Evolutionary conservation across 2,113 vertebrate genomes (phyloP), one percentile per base, ranked within the genome.

Genomic region (Sakesphorus luctuosus): DNA sequence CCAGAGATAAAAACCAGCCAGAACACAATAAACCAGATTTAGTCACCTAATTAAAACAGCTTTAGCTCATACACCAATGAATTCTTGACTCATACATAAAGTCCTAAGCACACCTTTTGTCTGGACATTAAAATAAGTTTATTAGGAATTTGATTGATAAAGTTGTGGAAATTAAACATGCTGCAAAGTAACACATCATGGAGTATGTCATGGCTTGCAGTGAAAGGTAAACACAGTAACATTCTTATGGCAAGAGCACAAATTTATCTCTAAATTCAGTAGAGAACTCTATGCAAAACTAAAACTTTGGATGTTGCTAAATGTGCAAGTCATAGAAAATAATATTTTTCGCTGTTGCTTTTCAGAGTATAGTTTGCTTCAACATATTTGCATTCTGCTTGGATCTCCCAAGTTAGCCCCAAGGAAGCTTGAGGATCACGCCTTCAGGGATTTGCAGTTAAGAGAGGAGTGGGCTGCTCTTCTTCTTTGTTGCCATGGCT

Each of bases 301-400:
- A 36, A 38, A 91, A 50, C 29, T 72, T 84, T 71, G 17, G 10
- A 43, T 78, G 16, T 35, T 81, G 29, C 6, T 74, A 58, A 79
- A 83, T 0, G 2, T 3, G 2, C 25, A 68, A 82, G 16, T 36
- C 43, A 67, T 6, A 36, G 26, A 66, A 95, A 92, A 66, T 23
- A 3, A 38, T 80, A 12, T 43, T 35, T 68, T 89, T 35, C 40
- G 15, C 36, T 68, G 29, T 15, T 90, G 36, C 26, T 73, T 89
- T 87, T 62, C 11, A 85, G 47, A 79, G 59, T 29, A 20, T 9
- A 24, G 29, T 26, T 85, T 93, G 28, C 49, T 83, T 59, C 66
- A 81, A 47, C 11, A 35, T 17, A 86, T 95, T 78, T 82, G 58
- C 71, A 78, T 95, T 92, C 59, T 73, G 43, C 71, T 94, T 88